Evolutionary conservation across 2,888 invertebrate species (phyloP), one percentile per base, ranked within the genome.

Genomic region (Scrobipalpa atriplicella): DNA sequence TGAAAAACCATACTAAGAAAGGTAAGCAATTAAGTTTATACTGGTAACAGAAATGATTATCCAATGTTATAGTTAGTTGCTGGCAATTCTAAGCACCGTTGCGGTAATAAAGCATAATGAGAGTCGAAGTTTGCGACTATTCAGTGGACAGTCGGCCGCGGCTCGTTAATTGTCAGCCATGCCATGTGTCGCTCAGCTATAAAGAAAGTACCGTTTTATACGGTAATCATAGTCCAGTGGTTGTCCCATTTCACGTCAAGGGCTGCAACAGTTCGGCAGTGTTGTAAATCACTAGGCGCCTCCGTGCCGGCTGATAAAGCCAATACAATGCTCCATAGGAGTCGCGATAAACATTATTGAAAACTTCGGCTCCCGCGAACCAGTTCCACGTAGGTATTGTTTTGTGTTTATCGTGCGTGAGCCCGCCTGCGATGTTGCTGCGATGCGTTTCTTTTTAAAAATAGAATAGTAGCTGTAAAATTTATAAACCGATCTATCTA

Each of bases 281-380:
- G 85, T 79, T 79, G 81, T 89, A 87, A 89, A 89, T 89, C 84
- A 89, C 75, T 73, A 73, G 86, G 84, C 86, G 83, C 84, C 84
- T 78, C 43, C 43, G 66, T 70, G 74, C 67, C 75, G 77, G 66
- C 64, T 62, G 68, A 68, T 70, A 69, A 71, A 67, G 71, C 60
- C 39, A 67, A 67, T 64, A 62, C 66, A 66, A 68, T 66, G 52
- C 68, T 58, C 66, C 66, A 71, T 62, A 66, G 66, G 72, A 65
- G 66, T 51, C 58, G 67, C 68, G 70, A 66, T 70, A 62, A 67
- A 21, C 38, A 51, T 47, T 62, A 62, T 29, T 62, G 47, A 51
- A 47, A 39, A 36, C 13, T 61, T 61, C 8, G 8, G 11, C 13
- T 36, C 38, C 18, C 10, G 43, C 61, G 18, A 21, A 18, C 19